Evolutionary conservation across 53 echinoderm and acorn worm genomes (phyloP), one percentile per base, ranked within the genome.

Genomic region (Paracentrotus lividus): DNA sequence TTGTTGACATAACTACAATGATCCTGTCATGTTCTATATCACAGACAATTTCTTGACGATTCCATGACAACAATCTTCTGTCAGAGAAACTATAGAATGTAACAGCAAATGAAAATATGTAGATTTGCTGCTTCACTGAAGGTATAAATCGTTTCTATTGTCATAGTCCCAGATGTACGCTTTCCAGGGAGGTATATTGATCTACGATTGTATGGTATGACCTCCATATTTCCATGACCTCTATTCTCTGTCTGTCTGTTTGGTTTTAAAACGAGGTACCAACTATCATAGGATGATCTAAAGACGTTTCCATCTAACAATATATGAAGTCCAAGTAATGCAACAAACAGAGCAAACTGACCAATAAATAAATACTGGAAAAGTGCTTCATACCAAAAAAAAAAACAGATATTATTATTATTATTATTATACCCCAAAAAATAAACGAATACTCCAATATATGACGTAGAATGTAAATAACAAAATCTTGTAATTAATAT

Each of bases 151-250:
- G 26, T 81, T n/a, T 81, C 47, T 81, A 45, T 81, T 81, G 81
- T 81, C 13, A 44, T 13, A 81, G 81, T 81, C 81, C 81, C 81
- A 81, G 81, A 81, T 81, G 42, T 81, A 81, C 44, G 81, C 81
- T 81, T 81, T 81, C 42, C 40, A 20, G 36, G 76, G 76, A 36
- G 42, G 18, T 42, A 23, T 76, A 76, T 76, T 76, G 76, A 76
- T 81, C 42, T 47, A 26, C 26, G 9, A 81, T 45, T 81, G 81
- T 81, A 81, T 45, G 13, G 81, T 2, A 81, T 81, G 81, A 81
- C 81, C 81, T 81, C 12, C 9, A 26, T 81, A n/a, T 24, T 45
- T 24, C 81, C 47, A 72, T 81, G 81, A 81, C 81, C 81, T 81
- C 45, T 42, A 40, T 76, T 76, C 76, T 24, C 23, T 26, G 14